Base-by-base conservation (phyloP, 2,113 vertebrate species). In the Podarcis raffonei region DNA sequence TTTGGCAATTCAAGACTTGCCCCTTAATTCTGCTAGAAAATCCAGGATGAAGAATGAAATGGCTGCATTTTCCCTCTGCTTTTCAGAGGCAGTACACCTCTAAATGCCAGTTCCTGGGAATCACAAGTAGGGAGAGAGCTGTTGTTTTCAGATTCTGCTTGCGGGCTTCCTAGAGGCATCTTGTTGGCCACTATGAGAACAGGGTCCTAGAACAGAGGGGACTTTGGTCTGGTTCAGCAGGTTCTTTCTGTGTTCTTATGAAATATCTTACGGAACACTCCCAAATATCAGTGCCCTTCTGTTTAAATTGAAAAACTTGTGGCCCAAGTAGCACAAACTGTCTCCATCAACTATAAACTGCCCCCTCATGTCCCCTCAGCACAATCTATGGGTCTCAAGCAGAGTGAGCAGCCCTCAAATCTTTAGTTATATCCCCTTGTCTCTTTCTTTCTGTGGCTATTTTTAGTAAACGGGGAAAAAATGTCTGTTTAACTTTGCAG, bases 401-500 rank as follows among this genome's bases (percentile, higher is more conserved):
- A 37, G 32, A 81, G 13, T 37, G 1, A 32, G 59, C 62, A 22
- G 68, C 66, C 85, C 23, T 86, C 90, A 90, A 84, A 87, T 92
- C 20, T 90, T 88, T 68, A 35, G 42, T 9, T 48, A 15, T 81
- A 82, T 69, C 85, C 90, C 68, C 89, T 91, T 93, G 57, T 92
- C 39, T 81, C 42, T 72, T 22, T 90, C 90, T 94, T 92, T 94
- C 90, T 75, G 75, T 37, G 86, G 88, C 78, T 87, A 93, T 93
- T 96, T 93, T 95, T 75, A 87, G 94, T 94, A 94, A 96, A 90
- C 92, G 5, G 59, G 75, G 59, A 92, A 94, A 81, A 94, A 87
- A 85, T 92, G 6, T 12, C 32, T 95, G 89, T 95, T 95, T 96
- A 94, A 94, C 91, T 95, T 93, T 92, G 81, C 80, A 94, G 88